Base-by-base conservation (phyloP, 2,888 invertebrate species). In the Tinea pellionella region DNA sequence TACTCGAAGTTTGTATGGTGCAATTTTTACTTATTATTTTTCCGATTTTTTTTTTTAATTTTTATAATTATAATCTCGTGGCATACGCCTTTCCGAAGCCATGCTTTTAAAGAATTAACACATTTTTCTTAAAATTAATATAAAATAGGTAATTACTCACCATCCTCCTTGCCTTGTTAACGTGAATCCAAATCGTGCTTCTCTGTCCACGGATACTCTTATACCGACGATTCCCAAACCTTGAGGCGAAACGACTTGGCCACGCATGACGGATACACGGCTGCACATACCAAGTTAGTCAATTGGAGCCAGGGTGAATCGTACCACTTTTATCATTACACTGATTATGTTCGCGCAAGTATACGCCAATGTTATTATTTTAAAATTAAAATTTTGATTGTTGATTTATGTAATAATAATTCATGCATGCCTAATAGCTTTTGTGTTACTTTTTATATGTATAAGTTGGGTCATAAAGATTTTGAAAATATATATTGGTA, bases 201-300 rank as follows among this genome's bases (percentile, higher is more conserved):
- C 96, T 65, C 93, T 91, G 87, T 96, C 96, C 70, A 99, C 97
- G 64, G 96, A 96, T 62, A 99, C 98, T 67, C 98, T 91, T 77
- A 99, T 98, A 75, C 99, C 99, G 77, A 97, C 94, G 87, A 99
- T 94, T 67, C 98, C 97, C 67, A 97, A 92, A 65, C 97, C 97
- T 88, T 97, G 97, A 63, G 94, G 93, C 63, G 96, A 95, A 68
- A 97, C 92, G 74, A 99, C 98, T 88, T 96, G 95, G 68, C 99
- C 99, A 75, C 99, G 92, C 92, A 99, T 97, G 80, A 99, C 98
- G 74, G 99, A 97, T 73, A 97, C 98, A 80, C 98, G 96, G 89
- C 99, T 99, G 92, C 80, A 89, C 89, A 89, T 73, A 84, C 68
- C 79, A 75, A 64, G 72, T 72, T 71, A 73, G 73, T 85, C 75